These are phyloP conservation scores for Epinephelus fuscoguttatus DNA, from an alignment of 2,113 vertebrate genomes.

Conservation along the genomic window DNA sequence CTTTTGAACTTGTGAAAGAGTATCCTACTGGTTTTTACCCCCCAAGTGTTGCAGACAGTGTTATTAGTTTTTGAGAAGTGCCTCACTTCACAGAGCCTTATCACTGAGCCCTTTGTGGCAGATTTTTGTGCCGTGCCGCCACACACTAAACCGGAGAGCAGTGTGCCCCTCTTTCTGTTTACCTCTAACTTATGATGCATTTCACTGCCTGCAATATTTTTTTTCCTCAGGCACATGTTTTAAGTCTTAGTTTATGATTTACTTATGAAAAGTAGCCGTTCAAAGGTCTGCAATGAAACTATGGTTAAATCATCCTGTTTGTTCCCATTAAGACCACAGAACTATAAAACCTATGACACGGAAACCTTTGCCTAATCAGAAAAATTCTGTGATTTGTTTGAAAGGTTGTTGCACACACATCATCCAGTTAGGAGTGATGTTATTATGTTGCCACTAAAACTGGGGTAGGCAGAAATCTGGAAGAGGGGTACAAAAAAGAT, in stretches of 20 bases:
- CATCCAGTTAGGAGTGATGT: too few species aligned
- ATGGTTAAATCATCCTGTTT: background rate
- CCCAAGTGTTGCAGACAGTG: slow-evolving; percentile 28
- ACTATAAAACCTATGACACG: background rate
- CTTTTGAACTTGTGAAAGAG: slow-evolving; percentile 49
- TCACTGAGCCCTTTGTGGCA: background rate
- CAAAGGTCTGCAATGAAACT: background rate
- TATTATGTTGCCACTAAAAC: too few species aligned
- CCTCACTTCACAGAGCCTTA: slow-evolving; percentile 37
- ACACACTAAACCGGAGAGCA: background rate
- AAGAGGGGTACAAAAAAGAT: too few species aligned
- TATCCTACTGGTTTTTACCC: background rate
- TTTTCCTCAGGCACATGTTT: slow-evolving; percentile 31
- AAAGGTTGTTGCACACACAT: background rate
- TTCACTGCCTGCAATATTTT: background rate
- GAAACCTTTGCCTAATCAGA: background rate
- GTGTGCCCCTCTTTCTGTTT: background rate
- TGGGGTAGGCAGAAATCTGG: too few species aligned
- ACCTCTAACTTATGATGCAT: slow-evolving; percentile 24
- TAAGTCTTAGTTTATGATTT: slow-evolving; percentile 8
- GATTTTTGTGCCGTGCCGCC: background rate
- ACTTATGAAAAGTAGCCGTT: background rate
- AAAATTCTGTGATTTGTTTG: too few species aligned
- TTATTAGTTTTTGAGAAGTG: slow-evolving; percentile 48
- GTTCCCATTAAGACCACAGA: background rate